Percentiles rank a stretch among this genome's conserved stretches.
phyloP scores from a whole-genome alignment of 2,797 vertebrate genomes.

The Danio kyathit region DNA sequence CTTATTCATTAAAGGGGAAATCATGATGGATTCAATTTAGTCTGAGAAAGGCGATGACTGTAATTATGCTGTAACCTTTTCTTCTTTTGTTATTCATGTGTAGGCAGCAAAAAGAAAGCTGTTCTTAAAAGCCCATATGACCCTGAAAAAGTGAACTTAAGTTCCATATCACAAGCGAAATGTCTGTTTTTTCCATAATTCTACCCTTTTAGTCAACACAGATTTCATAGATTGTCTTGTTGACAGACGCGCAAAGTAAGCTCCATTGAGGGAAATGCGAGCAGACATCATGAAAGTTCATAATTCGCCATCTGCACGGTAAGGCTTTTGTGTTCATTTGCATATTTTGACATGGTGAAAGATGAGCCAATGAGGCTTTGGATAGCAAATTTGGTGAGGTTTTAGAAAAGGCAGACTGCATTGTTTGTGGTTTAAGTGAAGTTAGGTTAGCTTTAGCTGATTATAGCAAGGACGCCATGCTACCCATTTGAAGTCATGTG shows the following conservation, averaged over 20 bases:
- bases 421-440: conserved; percentile 37
- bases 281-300: conserved; percentile 36
- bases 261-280: conserved; percentile 31
- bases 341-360: conserved; percentile 47
- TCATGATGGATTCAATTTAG: conserved; percentile 50
- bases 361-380: conserved; percentile 34
- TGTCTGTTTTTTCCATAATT: conserved; percentile 46
- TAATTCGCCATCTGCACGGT: conserved; percentile 28
- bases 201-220: conserved; percentile 29
- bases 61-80: conserved; percentile 4
- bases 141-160: conserved; percentile 42
- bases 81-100: not conserved
- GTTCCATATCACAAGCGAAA: conserved; percentile 43
- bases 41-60: conserved; percentile 12
- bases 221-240: conserved; percentile 42
- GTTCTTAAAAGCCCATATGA: conserved; percentile 29
- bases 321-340: conserved; percentile 41
- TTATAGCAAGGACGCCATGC: conserved; percentile 40
- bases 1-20: conserved; percentile 49
- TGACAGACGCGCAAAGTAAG: conserved; percentile 45
- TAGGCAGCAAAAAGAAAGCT: not conserved
- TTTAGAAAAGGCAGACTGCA: conserved; percentile 46
- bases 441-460: conserved; percentile 47
- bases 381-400: conserved; percentile 46
- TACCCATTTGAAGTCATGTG: conserved; percentile 31